Base-by-base conservation (phyloP, 2,797 vertebrate species). In the Tapirus indicus region DNA sequence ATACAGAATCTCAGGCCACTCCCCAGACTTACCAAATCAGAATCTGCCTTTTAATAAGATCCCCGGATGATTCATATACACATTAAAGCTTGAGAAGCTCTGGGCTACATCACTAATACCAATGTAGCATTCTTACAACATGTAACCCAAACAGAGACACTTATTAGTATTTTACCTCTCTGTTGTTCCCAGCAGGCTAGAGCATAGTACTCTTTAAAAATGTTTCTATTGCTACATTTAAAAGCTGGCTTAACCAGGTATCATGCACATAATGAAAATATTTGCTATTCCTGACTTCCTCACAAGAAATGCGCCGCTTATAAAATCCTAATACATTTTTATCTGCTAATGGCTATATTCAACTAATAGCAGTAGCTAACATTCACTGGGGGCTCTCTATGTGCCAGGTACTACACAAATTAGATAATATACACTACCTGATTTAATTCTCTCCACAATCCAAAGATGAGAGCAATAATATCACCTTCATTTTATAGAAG, bases 41-140 rank as follows among this genome's bases (percentile, higher is more conserved):
- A 92, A 86, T 94, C 38, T 96, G 25, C 85, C 58, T 94, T 94
- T 98, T 80, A 95, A 78, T 94, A 94, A 93, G 64, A 91, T 95
- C 23, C 41, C 56, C 91, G 80, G 75, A 44, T 78, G 77, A 85
- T 62, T 88, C 11, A 52, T 58, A 62, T 27, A 32, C 52, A 84
- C 29, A 35, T 90, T 56, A 60, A 92, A 91, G 49, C 85, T 90
- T 82, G 88, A 96, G 62, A 82, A 69, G 25, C 72, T 97, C 78
- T 85, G 47, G 41, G 60, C 66, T 88, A 83, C 58, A 71, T 32
- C 66, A 86, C 17, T 47, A 74, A 94, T 60, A 29, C 41, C 44
- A 95, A 41, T 3, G 64, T 25, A 60, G 25, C 23, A 49, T n/a
- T 35, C 35, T 82, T 88, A 78, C 58, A 77, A 21, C 1, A 38